phyloP scores from a whole-genome alignment of 2,888 invertebrate species.

The Meloe dianella region DNA sequence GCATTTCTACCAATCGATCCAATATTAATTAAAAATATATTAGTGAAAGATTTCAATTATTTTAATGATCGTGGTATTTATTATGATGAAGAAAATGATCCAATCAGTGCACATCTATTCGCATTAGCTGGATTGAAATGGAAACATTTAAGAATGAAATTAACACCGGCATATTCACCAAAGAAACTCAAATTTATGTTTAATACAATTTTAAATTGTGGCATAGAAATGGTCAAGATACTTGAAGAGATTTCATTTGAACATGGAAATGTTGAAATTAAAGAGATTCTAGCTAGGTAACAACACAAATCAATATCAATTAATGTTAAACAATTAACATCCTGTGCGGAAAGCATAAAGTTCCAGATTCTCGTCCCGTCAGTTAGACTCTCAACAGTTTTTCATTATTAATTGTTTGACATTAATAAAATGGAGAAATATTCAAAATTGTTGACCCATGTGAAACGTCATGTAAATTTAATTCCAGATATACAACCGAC shows the following conservation, averaged over 20 bases:
- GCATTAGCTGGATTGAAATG: constrained; percentile 66
- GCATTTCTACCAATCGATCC: constrained; percentile 69
- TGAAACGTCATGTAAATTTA: no score
- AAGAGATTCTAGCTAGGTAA: constrained; percentile 62
- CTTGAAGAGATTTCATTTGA: constrained; percentile 51
- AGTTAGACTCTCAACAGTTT: no score
- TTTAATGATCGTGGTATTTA: constrained; percentile 72
- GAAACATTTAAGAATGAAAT: constrained; percentile 67
- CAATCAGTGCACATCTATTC: constrained; percentile 67
- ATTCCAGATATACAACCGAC: constrained; percentile 64
- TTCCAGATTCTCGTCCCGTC: no score
- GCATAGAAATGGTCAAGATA: constrained; percentile 61
- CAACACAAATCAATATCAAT: no score
- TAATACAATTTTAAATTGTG: constrained; percentile 65
- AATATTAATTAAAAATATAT: constrained; percentile 65
- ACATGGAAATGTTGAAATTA: constrained; percentile 53
- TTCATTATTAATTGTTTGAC: no score
- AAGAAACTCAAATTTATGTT: constrained; percentile 73
- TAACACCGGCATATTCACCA: constrained; percentile 72
- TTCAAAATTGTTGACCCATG: no score
- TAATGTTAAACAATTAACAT: no score
- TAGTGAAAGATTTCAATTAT: constrained; percentile 65
- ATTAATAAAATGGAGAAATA: no score
- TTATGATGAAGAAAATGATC: constrained; percentile 67
- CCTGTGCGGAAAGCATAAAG: no score